These are phyloP conservation scores for Drosophila birchii DNA, from an alignment of 2,888 invertebrate species.

Conservation along the genomic window DNA sequence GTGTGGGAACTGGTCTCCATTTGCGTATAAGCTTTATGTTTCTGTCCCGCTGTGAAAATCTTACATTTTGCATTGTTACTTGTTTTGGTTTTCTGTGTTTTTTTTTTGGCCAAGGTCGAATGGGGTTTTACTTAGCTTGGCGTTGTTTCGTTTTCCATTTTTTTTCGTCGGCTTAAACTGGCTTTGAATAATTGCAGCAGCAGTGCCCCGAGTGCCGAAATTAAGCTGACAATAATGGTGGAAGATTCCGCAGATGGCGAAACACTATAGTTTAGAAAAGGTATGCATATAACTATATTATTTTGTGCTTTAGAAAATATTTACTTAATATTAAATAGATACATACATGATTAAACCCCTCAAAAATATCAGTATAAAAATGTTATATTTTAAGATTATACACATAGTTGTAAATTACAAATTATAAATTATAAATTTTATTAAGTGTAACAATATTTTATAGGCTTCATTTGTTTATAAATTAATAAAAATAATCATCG, in stretches of 20 bases:
- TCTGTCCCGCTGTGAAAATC: conserved; percentile 8
- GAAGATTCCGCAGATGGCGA: not conserved
- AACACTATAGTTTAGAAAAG: not conserved
- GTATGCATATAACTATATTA: not conserved
- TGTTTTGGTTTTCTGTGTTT: not conserved
- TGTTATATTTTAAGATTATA: too few relatives aligned
- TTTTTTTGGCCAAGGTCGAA: conserved; percentile 24
- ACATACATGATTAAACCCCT: too few relatives aligned
- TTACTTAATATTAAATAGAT: not conserved
- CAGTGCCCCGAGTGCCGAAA: conserved; percentile 6
- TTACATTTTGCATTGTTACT: conserved; percentile 26
- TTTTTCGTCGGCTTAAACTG: conserved; percentile 10
- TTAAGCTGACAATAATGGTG: conserved; percentile 28
- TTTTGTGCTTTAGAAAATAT: not conserved
- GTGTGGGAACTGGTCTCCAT: conserved; percentile 40
- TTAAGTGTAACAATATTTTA: too few relatives aligned
- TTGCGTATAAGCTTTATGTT: conserved; percentile 2
- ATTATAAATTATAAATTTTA: too few relatives aligned
- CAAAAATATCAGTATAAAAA: too few relatives aligned
- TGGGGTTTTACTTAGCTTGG: conserved; percentile 1
- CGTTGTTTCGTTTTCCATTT: not conserved
- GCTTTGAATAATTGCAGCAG: conserved; percentile 30
- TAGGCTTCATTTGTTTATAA: too few relatives aligned
- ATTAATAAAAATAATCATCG: too few relatives aligned
- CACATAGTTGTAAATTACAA: too few relatives aligned